These are phyloP conservation scores for Hypothenemus hampei DNA, from an alignment of 1,140 invertebrate species.

Conservation along the genomic window DNA sequence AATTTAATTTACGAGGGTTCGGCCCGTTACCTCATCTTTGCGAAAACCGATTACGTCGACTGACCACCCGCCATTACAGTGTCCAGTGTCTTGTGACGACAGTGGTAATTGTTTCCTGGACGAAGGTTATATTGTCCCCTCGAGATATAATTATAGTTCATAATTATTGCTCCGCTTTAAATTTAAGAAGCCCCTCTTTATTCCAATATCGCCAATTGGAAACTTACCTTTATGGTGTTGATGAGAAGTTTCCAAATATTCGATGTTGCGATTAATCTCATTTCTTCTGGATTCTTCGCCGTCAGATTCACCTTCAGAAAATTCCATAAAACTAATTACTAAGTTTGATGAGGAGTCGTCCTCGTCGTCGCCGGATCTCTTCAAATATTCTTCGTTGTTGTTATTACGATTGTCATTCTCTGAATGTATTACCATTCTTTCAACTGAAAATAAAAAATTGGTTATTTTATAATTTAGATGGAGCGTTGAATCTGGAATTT, in stretches of 20 bases:
- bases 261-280: slow-evolving; percentile 2
- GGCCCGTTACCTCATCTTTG: slow-evolving; percentile 24
- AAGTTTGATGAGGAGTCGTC: slow-evolving; percentile 1
- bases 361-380: no score
- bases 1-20: slow-evolving; percentile 27
- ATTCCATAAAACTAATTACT: neutral
- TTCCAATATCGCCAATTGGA: neutral
- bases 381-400: neutral
- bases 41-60: slow-evolving; percentile 23
- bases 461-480: no score
- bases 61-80: slow-evolving; percentile 31
- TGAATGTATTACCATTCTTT: no score
- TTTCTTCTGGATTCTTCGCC: slow-evolving; percentile 1
- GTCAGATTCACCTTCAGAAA: slow-evolving; percentile 6
- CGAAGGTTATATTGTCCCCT: slow-evolving; percentile 28
- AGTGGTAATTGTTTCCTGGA: slow-evolving; percentile 29
- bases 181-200: slow-evolving; percentile 1
- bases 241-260: neutral
- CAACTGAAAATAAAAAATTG: no score
- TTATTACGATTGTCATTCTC: neutral
- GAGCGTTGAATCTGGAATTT: no score
- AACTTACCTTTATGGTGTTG: slow-evolving; percentile 7
- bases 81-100: slow-evolving; percentile 29
- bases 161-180: slow-evolving; percentile 17
- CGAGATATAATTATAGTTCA: slow-evolving; percentile 21